Conservation (phyloP, 1,140 invertebrate genomes). For the Drosophila nigromelanica region DNA sequence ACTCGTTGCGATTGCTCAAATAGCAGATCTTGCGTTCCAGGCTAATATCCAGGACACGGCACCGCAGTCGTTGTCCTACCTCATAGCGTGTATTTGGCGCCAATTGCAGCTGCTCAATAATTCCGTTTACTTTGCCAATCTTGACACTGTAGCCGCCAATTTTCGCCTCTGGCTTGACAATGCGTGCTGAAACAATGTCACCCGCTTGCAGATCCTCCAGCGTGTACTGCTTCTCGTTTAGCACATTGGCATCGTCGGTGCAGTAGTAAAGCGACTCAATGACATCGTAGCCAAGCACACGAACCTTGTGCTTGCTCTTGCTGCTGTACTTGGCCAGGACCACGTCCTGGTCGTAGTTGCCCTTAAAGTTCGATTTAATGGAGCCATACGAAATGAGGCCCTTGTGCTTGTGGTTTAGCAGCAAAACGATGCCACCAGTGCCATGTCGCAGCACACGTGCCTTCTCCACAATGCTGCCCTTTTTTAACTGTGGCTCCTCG, state of each 20-base stretch:
- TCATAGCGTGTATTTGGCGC: conserved; percentile 54
- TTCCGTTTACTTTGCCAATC: conserved; percentile 69
- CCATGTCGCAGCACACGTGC: conserved; percentile 84
- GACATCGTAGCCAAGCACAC: conserved; percentile 86
- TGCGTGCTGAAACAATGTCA: conserved; percentile 84
- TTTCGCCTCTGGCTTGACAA: conserved; percentile 76
- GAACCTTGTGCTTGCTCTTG: conserved; percentile 85
- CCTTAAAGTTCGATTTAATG: conserved; percentile 83
- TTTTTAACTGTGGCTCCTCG: conserved; percentile 65
- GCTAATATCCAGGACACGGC: conserved; percentile 85
- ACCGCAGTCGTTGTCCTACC: conserved; percentile 57
- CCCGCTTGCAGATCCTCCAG: conserved; percentile 85
- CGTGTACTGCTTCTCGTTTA: conserved; percentile 85
- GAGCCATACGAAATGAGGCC: conserved; percentile 86
- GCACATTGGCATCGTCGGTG: conserved; percentile 85
- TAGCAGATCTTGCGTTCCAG: conserved; percentile 79
- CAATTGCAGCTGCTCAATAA: conserved; percentile 71
- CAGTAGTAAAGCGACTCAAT: conserved; percentile 86
- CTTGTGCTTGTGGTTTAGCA: conserved; percentile 84
- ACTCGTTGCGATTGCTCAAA: conserved; percentile 85
- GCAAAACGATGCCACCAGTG: conserved; percentile 85
- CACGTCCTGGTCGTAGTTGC: conserved; percentile 84
- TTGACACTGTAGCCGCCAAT: conserved; percentile 78
- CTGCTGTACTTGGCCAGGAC: conserved; percentile 84
- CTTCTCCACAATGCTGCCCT: conserved; percentile 85